Base-by-base conservation (phyloP, 2,888 invertebrate species). In the Nephrocerus scutellatus region DNA sequence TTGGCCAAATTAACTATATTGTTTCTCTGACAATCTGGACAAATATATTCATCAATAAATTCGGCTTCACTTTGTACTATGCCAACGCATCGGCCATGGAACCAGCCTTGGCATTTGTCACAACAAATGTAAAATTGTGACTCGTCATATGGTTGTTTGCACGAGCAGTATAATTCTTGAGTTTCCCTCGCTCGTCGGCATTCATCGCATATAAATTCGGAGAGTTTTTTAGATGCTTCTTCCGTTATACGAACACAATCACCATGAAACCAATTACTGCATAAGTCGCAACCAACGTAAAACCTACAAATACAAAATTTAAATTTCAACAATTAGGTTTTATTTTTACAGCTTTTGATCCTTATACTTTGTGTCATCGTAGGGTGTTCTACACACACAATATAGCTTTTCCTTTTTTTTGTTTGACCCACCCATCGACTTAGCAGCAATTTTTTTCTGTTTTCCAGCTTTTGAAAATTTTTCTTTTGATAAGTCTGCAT, bases 101-200 rank as follows among this genome's bases (percentile, higher is more conserved):
- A 97, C 98, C 98, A 98, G 70, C 93, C 96, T 68, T 96, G 92
- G 69, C 98, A 98, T 48, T 86, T 82, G 72, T 98, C 98, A 68
- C 98, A 98, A 63, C 95, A 96, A 59, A 98, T 95, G 70, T 97
- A 98, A 75, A 97, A 97, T 69, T 93, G 91, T 60, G 91, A 88
- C 71, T 93, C 92, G 70, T 97, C 95, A 65, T 97, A 97, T 10
- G 95, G 95, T 63, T 92, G 91, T 56, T 84, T 80, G 68, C 97
- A 98, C 32, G 96, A 75, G 67, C 97, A 98, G 70, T 92, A 98
- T 12, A 97, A 75, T 63, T 95, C 93, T 63, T 92, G 84, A 1
- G 87, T 85, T 56, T 89, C 88, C 49, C 82, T 77, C 3, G 90
- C 88, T 52, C 85, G 84, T 42, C 82, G 79, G 61, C 91, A 91